A percentile compares a stretch with the other conserved stretches of the same genome.
These are phyloP conservation scores for Dissostichus mawsoni DNA, from an alignment of 2,113 vertebrate genomes.

Conservation along the genomic window DNA sequence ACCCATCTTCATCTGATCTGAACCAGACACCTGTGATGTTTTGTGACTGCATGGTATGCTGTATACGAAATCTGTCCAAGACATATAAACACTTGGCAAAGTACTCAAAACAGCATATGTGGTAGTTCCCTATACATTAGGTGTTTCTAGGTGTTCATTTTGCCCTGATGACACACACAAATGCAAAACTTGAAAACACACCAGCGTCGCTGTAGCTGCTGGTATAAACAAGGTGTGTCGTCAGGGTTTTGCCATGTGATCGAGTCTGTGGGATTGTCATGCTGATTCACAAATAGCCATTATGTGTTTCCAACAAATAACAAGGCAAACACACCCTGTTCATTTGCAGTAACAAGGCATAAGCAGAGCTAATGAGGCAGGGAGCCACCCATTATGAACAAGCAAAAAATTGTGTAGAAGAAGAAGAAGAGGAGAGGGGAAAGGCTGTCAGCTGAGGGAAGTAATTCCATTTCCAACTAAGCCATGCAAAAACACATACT, in stretches of 20 bases:
- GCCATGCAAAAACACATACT: slow-evolving; percentile 23
- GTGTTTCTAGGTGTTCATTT: no score
- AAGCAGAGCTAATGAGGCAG: background rate
- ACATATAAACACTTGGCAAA: no score
- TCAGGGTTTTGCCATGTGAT: background rate
- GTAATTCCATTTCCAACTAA: slow-evolving; percentile 16
- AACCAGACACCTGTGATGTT: no score
- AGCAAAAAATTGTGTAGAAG: background rate
- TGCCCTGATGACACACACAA: no score
- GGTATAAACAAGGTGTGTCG: background rate
- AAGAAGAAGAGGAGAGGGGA: background rate
- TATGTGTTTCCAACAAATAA: background rate
- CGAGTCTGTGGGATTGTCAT: background rate
- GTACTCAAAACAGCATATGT: no score
- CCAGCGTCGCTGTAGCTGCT: no score
- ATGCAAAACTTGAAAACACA: no score
- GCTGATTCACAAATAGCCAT: background rate
- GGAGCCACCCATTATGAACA: background rate
- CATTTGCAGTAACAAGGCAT: background rate
- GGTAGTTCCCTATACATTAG: no score
- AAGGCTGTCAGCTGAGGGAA: slow-evolving; percentile 41
- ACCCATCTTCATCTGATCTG: no score
- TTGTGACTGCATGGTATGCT: no score
- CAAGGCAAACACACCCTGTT: slow-evolving; percentile 26
- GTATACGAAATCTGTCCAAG: no score